These are phyloP conservation scores for Carposina sasakii DNA, from an alignment of 1,140 invertebrate genomes.

Conservation along the genomic window DNA sequence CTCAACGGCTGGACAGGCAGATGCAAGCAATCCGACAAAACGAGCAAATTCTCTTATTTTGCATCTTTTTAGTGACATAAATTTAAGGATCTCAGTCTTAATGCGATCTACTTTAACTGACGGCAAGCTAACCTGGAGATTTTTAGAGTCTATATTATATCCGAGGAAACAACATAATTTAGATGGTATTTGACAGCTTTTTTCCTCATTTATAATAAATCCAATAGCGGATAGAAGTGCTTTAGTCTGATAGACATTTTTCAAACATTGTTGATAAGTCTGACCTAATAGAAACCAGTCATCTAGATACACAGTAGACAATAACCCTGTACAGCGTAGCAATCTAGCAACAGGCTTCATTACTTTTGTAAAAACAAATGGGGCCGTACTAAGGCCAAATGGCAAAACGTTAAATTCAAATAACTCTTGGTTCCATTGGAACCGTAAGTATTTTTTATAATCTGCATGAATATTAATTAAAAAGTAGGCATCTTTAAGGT, in stretches of 20 bases:
- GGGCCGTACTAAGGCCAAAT: constrained; percentile 2
- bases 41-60: constrained; percentile 1
- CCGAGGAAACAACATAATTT: neutral
- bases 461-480: neutral
- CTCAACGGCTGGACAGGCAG: constrained; percentile 4
- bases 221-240: neutral
- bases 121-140: constrained; percentile 1
- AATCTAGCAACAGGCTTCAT: constrained; percentile 6
- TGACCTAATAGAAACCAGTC: neutral
- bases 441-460: neutral
- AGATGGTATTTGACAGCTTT: neutral
- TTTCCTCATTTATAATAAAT: constrained; percentile 7
- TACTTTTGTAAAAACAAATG: constrained; percentile 1
- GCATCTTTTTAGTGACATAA: neutral
- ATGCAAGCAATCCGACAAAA: neutral
- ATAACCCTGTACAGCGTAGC: neutral
- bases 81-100: neutral
- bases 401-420: constrained; percentile 9
- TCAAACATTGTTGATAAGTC: neutral
- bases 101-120: neutral
- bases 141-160: neutral
- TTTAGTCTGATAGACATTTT: neutral
- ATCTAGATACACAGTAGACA: constrained; percentile 5
- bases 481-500: constrained; percentile 3
- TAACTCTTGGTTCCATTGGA: neutral